A percentile compares a stretch with the other conserved stretches of the same genome.
Conservation (phyloP, 2,113 vertebrate genomes). For the Lontra canadensis region DNA sequence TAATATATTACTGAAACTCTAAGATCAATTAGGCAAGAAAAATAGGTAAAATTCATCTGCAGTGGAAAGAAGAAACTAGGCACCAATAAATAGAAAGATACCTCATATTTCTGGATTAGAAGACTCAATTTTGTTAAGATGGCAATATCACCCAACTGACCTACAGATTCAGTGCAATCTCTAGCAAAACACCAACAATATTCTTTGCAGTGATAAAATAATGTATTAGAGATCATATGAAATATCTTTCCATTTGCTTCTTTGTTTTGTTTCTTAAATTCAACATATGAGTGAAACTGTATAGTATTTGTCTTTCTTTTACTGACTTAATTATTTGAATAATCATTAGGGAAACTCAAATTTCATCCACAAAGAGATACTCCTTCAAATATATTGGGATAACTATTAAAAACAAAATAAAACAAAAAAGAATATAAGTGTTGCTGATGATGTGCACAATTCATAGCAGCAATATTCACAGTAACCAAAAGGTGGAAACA, state of each 20-base stretch:
- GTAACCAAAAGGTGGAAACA: background rate
- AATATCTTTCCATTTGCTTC: background rate
- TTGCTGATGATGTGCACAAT: background rate
- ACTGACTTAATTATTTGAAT: background rate
- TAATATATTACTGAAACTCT: background rate
- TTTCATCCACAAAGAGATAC: background rate
- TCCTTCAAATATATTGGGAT: background rate
- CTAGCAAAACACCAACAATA: background rate
- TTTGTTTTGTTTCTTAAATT: too few species aligned
- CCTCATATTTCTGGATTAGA: background rate
- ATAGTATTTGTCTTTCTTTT: too few species aligned
- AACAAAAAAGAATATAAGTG: background rate
- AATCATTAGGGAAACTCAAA: background rate
- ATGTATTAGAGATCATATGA: background rate
- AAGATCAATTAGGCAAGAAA: background rate
- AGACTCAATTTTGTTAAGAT: background rate
- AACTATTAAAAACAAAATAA: background rate
- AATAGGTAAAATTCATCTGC: background rate
- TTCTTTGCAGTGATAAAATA: background rate
- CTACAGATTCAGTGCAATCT: background rate
- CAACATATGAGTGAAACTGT: too few species aligned
- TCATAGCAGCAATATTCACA: background rate
- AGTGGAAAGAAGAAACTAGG: background rate
- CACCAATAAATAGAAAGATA: background rate
- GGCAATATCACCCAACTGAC: background rate